Conservation (phyloP, 2,888 invertebrate genomes). For the Hybos culiciformis region DNA sequence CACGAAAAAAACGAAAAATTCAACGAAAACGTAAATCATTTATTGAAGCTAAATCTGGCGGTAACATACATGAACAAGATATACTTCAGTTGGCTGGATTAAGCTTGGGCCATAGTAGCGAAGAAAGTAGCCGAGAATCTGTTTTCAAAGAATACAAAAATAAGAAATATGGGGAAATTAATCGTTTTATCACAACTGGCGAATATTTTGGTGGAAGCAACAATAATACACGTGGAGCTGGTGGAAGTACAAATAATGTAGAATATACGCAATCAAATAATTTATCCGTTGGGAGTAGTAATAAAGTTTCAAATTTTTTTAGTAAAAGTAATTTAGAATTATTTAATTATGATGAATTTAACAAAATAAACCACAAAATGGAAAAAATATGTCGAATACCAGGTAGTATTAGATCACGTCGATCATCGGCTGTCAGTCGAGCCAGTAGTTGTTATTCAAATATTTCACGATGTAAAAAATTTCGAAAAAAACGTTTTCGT, state of each 20-base stretch:
- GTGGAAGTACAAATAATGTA: too few relatives aligned
- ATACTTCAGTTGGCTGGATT: conserved; percentile 44
- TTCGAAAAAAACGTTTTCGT: conserved; percentile 26
- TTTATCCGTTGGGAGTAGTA: neutral
- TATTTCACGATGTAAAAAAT: conserved; percentile 28
- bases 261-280: too few relatives aligned
- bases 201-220: conserved; percentile 26
- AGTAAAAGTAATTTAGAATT: neutral
- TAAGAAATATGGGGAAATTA: conserved; percentile 34
- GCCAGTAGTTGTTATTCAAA: conserved; percentile 34
- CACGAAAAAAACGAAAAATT: conserved; percentile 31
- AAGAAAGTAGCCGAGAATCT: conserved; percentile 31
- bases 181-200: conserved; percentile 37
- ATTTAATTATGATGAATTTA: neutral
- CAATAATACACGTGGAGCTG: too few relatives aligned
- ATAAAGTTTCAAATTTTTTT: neutral
- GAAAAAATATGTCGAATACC: conserved; percentile 1
- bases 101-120: conserved; percentile 42
- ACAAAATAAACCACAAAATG: neutral
- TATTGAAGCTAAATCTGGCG: conserved; percentile 35
- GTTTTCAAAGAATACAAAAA: conserved; percentile 30
- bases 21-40: conserved; percentile 26
- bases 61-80: conserved; percentile 39
- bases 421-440: conserved; percentile 33
- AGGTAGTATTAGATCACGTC: conserved; percentile 31